Evolutionary conservation across 1,140 invertebrate genomes (phyloP), one percentile per base, ranked within the genome.

Genomic region (Protaetia brevitarsis): DNA sequence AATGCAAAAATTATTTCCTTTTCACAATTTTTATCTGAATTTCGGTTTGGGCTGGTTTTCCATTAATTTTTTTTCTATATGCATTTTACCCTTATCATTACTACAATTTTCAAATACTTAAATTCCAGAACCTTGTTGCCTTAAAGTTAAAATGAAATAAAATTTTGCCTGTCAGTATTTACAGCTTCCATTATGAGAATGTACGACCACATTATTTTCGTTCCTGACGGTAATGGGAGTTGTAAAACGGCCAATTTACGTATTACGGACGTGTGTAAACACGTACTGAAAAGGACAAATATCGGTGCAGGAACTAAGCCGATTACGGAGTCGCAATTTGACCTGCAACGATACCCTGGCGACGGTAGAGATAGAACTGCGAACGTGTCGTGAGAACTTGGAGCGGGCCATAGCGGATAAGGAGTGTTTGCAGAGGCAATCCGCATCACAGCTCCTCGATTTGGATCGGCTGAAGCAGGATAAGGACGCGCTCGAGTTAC

Each of bases 401-500:
- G 87, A 88, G 56, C 81, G 88, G 70, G 77, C 84, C 0, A 81
- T 84, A 64, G 73, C 80, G 10, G 89, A 91, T 63, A 88, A 86
- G 74, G 89, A 91, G 65, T 84, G 85, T 68, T 74, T 89, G 4
- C 88, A 90, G 72, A 80, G 87, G 69, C 88, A 89, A 75, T 80
- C 85, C 1, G 85, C 86, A 1, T 74, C 79, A 1, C 86, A 90
- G 69, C 74, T 87, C 16, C 73, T 88, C 1, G 88, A 89, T 66
- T 79, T 89, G 16, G 88, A 90, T 70, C 82, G 87, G 66, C 74
- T 89, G 16, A 84, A 85, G 34, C 81, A 89, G 80, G 88, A 89
- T 70, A 89, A 89, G 72, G 88, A 90, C 70, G 82, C 83, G 11
- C 72, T 88, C 1, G 82, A 87, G 66, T 85, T 88, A 75, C 86